Conservation (phyloP, 2,113 vertebrate genomes). For the Lagopus leucura region DNA sequence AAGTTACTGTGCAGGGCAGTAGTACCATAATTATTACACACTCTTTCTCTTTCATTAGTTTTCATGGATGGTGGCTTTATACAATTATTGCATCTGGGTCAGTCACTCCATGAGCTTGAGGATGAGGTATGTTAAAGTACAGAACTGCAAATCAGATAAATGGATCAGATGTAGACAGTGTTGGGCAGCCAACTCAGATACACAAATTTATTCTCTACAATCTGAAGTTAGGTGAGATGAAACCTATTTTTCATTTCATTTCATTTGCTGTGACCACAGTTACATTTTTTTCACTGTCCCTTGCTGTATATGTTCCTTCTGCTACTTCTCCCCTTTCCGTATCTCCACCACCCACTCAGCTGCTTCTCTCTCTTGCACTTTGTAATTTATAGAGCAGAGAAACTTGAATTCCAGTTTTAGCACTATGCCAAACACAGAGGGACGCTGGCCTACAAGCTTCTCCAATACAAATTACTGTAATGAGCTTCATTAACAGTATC, state of each 20-base stretch:
- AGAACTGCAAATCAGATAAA: background rate
- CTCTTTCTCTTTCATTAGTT: background rate
- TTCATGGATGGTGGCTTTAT: background rate
- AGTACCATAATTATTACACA: background rate
- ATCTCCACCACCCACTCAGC: background rate
- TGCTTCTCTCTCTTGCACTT: background rate
- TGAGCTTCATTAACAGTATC: background rate
- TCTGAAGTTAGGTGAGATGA: background rate
- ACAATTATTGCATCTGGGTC: background rate
- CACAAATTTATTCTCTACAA: background rate
- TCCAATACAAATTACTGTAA: constrained; percentile 12
- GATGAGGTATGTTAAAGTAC: background rate
- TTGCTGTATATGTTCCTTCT: background rate
- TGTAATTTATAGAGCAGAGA: background rate
- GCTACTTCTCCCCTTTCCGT: background rate
- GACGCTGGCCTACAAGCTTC: background rate
- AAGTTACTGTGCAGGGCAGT: background rate
- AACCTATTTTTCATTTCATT: too few species aligned
- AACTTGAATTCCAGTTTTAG: background rate
- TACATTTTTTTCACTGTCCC: background rate
- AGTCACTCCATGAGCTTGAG: background rate
- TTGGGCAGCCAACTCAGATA: background rate
- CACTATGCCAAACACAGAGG: background rate
- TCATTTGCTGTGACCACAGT: background rate
- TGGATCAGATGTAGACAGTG: background rate